Evolutionary conservation across 2,113 vertebrate genomes (phyloP).

Genomic region (Amphilophus citrinellus): DNA sequence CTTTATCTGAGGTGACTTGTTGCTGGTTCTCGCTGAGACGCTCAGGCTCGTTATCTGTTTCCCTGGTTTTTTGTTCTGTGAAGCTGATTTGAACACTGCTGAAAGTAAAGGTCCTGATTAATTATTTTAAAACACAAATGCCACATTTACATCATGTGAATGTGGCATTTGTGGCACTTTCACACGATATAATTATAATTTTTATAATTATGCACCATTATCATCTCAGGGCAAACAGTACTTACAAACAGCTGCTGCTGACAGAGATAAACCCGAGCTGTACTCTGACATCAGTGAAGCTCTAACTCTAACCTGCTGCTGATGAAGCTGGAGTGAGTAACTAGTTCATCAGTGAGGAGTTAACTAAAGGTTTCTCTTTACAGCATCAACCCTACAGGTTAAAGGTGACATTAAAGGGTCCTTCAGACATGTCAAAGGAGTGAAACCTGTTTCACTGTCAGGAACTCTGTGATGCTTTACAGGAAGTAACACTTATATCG

Average conservation of each 20-base stretch:
- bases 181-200: no score
- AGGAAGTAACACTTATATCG: neutral
- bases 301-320: neutral
- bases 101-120: neutral
- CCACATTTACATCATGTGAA: neutral
- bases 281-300: neutral
- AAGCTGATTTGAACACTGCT: neutral
- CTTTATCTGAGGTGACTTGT: neutral
- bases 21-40: neutral
- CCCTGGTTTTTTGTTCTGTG: neutral
- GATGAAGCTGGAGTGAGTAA: no score
- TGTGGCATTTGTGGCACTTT: no score
- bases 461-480: no score
- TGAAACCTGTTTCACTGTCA: neutral
- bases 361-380: neutral
- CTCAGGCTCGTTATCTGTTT: neutral
- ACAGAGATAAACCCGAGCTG: neutral
- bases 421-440: neutral
- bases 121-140: neutral
- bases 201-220: neutral
- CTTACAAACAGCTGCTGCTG: neutral
- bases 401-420: neutral
- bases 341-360: no score
- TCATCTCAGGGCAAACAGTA: neutral
- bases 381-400: neutral